Evolutionary conservation across 2,888 invertebrate species (phyloP).

Genomic region (Acrobasis repandana): DNA sequence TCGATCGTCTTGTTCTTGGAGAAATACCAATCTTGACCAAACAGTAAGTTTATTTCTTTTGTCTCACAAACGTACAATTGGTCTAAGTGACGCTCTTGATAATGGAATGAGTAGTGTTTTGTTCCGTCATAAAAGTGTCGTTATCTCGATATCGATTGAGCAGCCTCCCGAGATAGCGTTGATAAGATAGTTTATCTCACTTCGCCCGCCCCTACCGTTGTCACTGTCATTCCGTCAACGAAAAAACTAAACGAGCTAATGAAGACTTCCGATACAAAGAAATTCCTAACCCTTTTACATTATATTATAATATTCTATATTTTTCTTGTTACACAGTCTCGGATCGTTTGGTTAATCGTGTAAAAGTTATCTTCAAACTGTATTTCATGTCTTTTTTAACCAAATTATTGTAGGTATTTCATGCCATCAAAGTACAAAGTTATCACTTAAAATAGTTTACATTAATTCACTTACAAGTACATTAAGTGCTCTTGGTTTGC

Average conservation of each 20-base stretch:
- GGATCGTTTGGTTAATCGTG: too few species aligned
- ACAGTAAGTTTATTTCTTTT: too few species aligned
- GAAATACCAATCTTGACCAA: too few species aligned
- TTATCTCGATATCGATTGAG: slow-evolving; percentile 59
- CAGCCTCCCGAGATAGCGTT: slow-evolving; percentile 61
- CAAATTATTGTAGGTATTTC: not conserved
- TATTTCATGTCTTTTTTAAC: too few species aligned
- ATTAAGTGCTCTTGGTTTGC: slow-evolving; percentile 3
- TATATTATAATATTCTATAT: not conserved
- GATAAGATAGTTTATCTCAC: slow-evolving; percentile 74
- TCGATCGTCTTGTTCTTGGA: too few species aligned
- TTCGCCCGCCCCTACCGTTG: slow-evolving; percentile 47
- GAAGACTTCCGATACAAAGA: slow-evolving; percentile 40
- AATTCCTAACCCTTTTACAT: slow-evolving; percentile 2
- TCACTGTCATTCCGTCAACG: slow-evolving; percentile 46
- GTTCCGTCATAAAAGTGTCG: slow-evolving; percentile 30
- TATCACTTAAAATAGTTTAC: not conserved
- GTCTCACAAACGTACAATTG: not conserved
- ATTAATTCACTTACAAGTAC: not conserved
- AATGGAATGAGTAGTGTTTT: slow-evolving; percentile 10
- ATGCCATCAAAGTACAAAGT: not conserved
- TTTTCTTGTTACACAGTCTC: too few species aligned
- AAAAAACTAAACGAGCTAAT: slow-evolving; percentile 44
- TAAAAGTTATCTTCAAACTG: too few species aligned
- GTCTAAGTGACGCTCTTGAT: not conserved